These are phyloP conservation scores for Natrix natrix DNA, from an alignment of 2,797 vertebrate genomes.

Conservation along the genomic window DNA sequence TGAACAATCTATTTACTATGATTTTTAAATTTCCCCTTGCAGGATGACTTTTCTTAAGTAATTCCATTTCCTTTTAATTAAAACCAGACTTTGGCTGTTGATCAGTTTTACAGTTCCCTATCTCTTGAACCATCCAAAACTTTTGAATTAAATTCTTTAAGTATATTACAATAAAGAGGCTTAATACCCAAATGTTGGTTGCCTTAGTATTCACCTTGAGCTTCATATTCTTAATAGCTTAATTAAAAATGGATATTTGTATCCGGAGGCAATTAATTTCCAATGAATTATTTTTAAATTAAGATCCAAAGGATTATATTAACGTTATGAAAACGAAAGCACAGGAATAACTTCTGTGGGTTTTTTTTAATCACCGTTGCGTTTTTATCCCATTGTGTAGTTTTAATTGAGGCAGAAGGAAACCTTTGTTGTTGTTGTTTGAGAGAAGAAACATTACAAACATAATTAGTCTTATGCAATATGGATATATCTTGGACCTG, in stretches of 20 bases:
- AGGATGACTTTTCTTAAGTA: neutral
- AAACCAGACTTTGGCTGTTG: slow-evolving; percentile 18
- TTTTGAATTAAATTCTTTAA: slow-evolving; percentile 20
- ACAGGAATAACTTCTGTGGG: neutral
- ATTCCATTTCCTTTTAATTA: slow-evolving; percentile 25
- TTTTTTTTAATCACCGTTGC: neutral
- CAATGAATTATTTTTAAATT: slow-evolving; percentile 62
- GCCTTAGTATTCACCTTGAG: slow-evolving; percentile 63
- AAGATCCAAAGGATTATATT: slow-evolving; percentile 43
- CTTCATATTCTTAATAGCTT: slow-evolving; percentile 60
- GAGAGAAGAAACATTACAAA: slow-evolving; percentile 18
- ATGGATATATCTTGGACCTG: slow-evolving; percentile 11
- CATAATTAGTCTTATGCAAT: neutral
- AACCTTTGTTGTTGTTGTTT: neutral
- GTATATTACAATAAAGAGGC: slow-evolving; percentile 36
- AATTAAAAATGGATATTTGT: slow-evolving; percentile 65
- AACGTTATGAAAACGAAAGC: slow-evolving; percentile 33
- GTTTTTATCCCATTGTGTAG: slow-evolving; percentile 5
- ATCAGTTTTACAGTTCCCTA: slow-evolving; percentile 46
- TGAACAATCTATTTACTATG: neutral
- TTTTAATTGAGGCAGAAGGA: slow-evolving; percentile 2
- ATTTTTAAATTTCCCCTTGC: too few relatives aligned
- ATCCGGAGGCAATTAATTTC: slow-evolving; percentile 62
- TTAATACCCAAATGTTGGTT: slow-evolving; percentile 46
- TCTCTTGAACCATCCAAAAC: slow-evolving; percentile 27